phyloP scores from a whole-genome alignment of 1,140 invertebrate genomes.

The Triops cancriformis region DNA sequence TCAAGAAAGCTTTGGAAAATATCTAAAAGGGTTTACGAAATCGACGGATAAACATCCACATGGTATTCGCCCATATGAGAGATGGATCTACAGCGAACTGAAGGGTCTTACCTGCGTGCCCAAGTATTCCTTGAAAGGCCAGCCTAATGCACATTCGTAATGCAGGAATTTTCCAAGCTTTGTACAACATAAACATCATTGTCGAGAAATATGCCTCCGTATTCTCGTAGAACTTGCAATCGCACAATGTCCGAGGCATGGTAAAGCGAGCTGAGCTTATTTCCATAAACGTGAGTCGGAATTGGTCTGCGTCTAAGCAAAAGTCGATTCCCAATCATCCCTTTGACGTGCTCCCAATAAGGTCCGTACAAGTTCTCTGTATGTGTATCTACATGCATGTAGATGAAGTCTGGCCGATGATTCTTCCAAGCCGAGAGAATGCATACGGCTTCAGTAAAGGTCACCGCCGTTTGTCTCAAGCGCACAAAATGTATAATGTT shows the following conservation, averaged over 20 bases:
- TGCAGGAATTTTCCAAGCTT: slow-evolving; percentile 37
- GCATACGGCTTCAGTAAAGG: slow-evolving; percentile 34
- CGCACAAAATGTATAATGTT: slow-evolving; percentile 37
- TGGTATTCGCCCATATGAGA: no score
- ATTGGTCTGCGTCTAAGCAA: slow-evolving; percentile 25
- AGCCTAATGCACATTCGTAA: slow-evolving; percentile 41
- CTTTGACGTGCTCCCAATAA: slow-evolving; percentile 33
- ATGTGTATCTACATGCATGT: slow-evolving; percentile 32
- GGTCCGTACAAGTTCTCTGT: slow-evolving; percentile 29
- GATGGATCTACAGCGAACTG: not conserved
- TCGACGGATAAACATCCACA: no score
- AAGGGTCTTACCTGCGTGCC: slow-evolving; percentile 32
- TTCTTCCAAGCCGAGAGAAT: slow-evolving; percentile 34
- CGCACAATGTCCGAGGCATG: slow-evolving; percentile 40
- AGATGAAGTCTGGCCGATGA: slow-evolving; percentile 32
- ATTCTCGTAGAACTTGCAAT: slow-evolving; percentile 36
- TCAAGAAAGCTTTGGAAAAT: not conserved
- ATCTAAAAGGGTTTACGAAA: not conserved
- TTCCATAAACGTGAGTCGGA: slow-evolving; percentile 36
- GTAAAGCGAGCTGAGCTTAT: slow-evolving; percentile 35
- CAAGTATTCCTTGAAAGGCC: slow-evolving; percentile 35
- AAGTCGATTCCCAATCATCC: slow-evolving; percentile 27
- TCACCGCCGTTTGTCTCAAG: slow-evolving; percentile 31
- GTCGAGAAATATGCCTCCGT: slow-evolving; percentile 42
- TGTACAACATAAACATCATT: slow-evolving; percentile 39